Evolutionary conservation across 2,113 vertebrate genomes (phyloP).

Genomic region (Fregata magnificens): DNA sequence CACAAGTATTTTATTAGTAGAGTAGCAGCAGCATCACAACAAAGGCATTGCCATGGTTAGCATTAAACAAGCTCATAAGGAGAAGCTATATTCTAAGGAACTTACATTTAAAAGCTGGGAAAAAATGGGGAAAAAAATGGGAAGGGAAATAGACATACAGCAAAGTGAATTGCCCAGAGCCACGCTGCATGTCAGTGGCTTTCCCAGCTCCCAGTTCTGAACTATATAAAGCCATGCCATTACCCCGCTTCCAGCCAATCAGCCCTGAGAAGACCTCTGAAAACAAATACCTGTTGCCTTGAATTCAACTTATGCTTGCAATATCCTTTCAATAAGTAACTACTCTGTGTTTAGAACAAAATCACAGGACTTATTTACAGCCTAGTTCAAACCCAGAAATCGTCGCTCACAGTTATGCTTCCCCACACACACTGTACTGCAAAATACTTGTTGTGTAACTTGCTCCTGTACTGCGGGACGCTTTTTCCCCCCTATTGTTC

Average conservation of each 20-base stretch:
- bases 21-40: neutral
- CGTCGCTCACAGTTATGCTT: neutral
- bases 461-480: neutral
- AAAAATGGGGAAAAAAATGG: neutral
- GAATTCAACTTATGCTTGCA: neutral
- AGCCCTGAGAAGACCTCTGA: neutral
- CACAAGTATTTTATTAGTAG: neutral
- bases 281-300: neutral
- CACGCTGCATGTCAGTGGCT: fast-evolving
- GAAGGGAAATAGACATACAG: neutral
- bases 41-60: neutral
- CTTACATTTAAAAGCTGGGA: neutral
- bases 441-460: neutral
- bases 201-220: neutral
- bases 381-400: neutral
- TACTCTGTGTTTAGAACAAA: fast-evolving
- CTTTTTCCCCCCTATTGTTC: neutral
- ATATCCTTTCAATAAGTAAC: neutral
- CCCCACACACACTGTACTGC: neutral
- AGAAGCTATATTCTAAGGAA: neutral
- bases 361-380: neutral
- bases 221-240: neutral
- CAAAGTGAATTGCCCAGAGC: neutral
- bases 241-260: neutral
- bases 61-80: neutral